Evolutionary conservation across 2,113 vertebrate genomes (phyloP).

Genomic region (Melierax canorus): DNA sequence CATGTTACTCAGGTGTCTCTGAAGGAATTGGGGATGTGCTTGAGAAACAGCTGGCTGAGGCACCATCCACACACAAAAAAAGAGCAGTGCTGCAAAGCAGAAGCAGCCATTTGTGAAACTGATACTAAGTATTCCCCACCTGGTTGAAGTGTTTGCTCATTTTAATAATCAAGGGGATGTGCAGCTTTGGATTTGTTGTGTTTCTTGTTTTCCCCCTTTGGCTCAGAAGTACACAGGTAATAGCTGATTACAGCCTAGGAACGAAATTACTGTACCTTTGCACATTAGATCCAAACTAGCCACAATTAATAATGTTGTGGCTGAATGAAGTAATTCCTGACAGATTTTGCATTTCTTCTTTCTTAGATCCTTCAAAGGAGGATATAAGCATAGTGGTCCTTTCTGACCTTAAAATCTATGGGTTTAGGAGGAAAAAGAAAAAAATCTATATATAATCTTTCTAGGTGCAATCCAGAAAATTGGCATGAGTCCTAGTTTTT

Average conservation of each 20-base stretch:
- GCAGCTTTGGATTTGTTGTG: neutral
- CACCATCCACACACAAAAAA: neutral
- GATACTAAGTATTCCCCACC: neutral
- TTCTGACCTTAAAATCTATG: neutral
- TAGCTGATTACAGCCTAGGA: neutral
- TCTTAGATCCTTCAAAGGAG: neutral
- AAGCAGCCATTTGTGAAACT: neutral
- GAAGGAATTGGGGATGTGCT: neutral
- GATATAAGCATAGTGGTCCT: neutral
- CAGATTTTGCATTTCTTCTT: neutral
- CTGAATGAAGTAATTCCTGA: neutral
- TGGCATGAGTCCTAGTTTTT: neutral
- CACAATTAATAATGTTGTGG: neutral
- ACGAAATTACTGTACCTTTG: neutral
- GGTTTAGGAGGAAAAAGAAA: neutral
- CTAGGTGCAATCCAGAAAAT: neutral
- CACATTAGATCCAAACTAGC: neutral
- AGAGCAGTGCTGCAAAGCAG: neutral
- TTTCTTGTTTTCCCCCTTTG: too few species aligned
- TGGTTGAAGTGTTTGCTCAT: neutral
- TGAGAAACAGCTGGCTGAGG: neutral
- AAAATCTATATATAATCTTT: neutral
- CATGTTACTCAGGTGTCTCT: neutral
- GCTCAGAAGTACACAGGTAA: neutral
- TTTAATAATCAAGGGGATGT: neutral